Conservation (phyloP, 1,140 invertebrate genomes). For the Macrocentrus cingulum region DNA sequence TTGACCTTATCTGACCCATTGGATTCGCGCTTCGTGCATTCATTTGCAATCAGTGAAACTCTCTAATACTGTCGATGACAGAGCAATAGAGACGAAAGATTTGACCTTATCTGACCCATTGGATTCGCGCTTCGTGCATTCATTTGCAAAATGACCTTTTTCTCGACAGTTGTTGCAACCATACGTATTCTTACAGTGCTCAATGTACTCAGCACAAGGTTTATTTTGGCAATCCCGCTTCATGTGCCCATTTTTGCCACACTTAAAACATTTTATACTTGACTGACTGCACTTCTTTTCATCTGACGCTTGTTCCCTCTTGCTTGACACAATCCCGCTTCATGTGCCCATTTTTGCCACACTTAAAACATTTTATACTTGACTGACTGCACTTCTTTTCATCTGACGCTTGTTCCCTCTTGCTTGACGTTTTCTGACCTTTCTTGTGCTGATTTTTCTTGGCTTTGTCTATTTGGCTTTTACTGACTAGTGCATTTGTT, state of each 20-base stretch:
- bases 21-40: constrained; percentile 11
- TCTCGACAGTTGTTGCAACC: constrained; percentile 27
- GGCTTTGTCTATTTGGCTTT: too few species aligned
- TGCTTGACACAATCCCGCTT: too few species aligned
- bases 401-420: background rate
- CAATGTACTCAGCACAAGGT: constrained; percentile 31
- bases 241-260: too few species aligned
- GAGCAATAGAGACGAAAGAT: constrained; percentile 26
- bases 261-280: too few species aligned
- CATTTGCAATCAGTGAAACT: constrained; percentile 21
- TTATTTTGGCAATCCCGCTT: constrained; percentile 25
- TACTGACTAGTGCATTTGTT: background rate
- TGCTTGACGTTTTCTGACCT: constrained; percentile 26
- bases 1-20: constrained; percentile 19
- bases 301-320: too few species aligned
- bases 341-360: too few species aligned
- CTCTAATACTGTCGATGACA: constrained; percentile 16
- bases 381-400: too few species aligned
- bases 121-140: constrained; percentile 11
- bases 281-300: too few species aligned
- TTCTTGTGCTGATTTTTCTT: background rate
- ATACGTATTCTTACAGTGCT: constrained; percentile 33
- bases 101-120: constrained; percentile 19
- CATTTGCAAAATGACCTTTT: constrained; percentile 29
- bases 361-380: too few species aligned